Evolutionary conservation across 1,140 invertebrate species (phyloP), one percentile per base, ranked within the genome.

Genomic region (Coelopa frigida): DNA sequence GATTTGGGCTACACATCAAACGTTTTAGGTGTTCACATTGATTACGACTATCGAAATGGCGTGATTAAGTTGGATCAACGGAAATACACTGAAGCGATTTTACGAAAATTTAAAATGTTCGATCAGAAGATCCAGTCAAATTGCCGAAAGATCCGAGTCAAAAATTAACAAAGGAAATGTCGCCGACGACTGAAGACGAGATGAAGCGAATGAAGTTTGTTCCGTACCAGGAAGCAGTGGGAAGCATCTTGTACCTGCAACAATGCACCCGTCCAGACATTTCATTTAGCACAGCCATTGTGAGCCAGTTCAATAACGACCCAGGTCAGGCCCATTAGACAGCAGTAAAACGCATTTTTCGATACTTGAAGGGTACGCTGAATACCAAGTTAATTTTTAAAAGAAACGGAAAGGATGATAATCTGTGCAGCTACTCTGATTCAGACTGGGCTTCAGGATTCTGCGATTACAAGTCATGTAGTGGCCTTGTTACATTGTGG

Each of bases 261-360:
- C 18, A 51, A 4, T 54, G 37, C 22, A 70, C 70, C 6, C 50
- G 70, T 47, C 70, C 71, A 24, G 68, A 74, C 50, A 21, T 44
- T 7, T 15, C 20, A 11, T 45, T 10, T 36, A 53, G 59, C 3
- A 61, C 61, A n/a, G n/a, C n/a, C n/a, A n/a, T n/a, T n/a, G n/a
- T n/a, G 12, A 56, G 52, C 46, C 32, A 46, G 40, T 71, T 59
- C 44, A 42, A 38, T 33, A 32, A 46, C 11, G 45, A 58, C 35
- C 53, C 53, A 10, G 51, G 48, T 6, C 14, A 37, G 22, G 44
- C 23, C 8, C 21, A 26, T 23, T 46, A 18, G 22, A 5, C 12
- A 7, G 23, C 24, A 15, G 26, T 47, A 4, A 47, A 47, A 33
- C 14, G 37, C 12, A 15, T 47, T 4, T 29, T 46, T 18, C 18